Evolutionary conservation across 2,888 invertebrate genomes (phyloP).

Genomic region (Gisinianus flammeolus): DNA sequence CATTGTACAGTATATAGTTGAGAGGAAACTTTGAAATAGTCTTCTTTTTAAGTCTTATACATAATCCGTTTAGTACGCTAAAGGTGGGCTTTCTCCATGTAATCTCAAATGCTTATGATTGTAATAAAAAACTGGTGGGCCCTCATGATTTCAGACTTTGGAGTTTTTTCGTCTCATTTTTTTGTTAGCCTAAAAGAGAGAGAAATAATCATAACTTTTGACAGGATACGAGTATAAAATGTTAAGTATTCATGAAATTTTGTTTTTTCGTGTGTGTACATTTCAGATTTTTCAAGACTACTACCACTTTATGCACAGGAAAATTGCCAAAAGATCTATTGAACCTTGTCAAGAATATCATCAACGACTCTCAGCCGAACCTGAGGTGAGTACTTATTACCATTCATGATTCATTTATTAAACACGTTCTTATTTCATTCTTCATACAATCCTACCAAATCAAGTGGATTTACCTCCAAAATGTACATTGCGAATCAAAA

Average conservation of each 20-base stretch:
- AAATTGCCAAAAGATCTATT: constrained; percentile 78
- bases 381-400: constrained; percentile 68
- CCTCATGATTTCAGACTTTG: not conserved
- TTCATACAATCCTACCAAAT: not conserved
- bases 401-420: not conserved
- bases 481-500: no score
- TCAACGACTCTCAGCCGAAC: constrained; percentile 73
- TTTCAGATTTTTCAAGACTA: constrained; percentile 86
- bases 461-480: not conserved
- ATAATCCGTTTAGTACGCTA: not conserved
- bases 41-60: not conserved
- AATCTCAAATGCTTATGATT: not conserved
- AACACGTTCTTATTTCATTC: not conserved
- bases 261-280: constrained; percentile 52
- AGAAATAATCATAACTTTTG: not conserved
- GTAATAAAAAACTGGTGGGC: not conserved
- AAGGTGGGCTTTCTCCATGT: not conserved
- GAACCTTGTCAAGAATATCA: constrained; percentile 75
- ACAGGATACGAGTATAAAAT: not conserved
- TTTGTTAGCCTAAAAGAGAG: no score
- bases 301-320: constrained; percentile 83
- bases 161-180: no score
- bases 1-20: not conserved
- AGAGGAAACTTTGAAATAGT: constrained; percentile 5
- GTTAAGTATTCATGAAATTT: not conserved